Evolutionary conservation across 2,113 vertebrate genomes (phyloP), one percentile per base, ranked within the genome.

Genomic region (Alces alces): DNA sequence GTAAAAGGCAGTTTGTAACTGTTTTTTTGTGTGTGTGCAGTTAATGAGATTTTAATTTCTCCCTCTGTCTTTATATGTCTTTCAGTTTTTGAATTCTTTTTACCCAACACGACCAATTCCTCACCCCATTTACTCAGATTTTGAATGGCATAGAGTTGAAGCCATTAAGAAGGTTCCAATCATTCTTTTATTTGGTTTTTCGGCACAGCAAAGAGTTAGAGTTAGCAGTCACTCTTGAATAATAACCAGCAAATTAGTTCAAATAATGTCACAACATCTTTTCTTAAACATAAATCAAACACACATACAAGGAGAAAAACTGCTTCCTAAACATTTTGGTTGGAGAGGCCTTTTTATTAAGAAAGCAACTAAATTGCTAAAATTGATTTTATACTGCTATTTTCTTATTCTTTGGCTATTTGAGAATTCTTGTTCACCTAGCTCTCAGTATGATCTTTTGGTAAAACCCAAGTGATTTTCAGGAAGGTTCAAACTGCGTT

Each of bases 131-230:
- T 88, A 33, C 45, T 93, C 76, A 92, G n/a, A 94, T 95, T 95
- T 91, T 97, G 97, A 96, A 95, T 97, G 82, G 97, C 88, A 58
- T 85, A 82, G 92, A 93, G 80, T 89, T 95, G 86, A 97, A 96
- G 43, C 86, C 54, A 70, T 93, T 93, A 93, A 91, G 66, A 95
- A 90, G 39, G 70, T 93, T 97, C 79, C 84, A 94, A 91, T 95
- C 86, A 93, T 96, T 96, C 91, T 79, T 98, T 92, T 83, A 45
- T 97, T 91, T 92, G 82, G 39, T 52, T 95, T 95, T 25, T 78
- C 97, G 86, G 86, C 76, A 96, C 27, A 78, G 58, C 87, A 92
- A 43, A 88, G 82, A 80, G 52, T 88, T 93, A 73, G 64, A 85
- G 73, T 93, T 90, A 93, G 73, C 92, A 95, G 30, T 82, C 84